phyloP scores from a whole-genome alignment of 2,888 invertebrate genomes.

The Nemurella pictetii region DNA sequence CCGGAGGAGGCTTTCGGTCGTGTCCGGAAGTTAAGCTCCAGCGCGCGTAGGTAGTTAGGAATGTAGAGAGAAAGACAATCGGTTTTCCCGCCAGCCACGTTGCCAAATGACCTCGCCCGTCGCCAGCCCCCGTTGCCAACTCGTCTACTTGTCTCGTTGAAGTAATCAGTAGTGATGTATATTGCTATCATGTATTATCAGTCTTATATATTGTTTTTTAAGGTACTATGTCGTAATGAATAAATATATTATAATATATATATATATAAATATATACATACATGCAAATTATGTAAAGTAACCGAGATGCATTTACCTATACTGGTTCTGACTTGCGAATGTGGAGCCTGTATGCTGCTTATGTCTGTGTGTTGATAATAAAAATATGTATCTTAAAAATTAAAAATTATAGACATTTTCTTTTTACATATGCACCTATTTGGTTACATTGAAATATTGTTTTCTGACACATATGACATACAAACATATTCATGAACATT shows the following conservation, averaged over 20 bases:
- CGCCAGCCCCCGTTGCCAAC: neutral
- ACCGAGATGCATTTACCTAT: neutral
- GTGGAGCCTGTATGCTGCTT: neutral
- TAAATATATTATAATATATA: neutral
- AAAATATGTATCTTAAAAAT: neutral
- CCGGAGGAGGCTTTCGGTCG: no score
- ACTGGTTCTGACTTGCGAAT: neutral
- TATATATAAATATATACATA: neutral
- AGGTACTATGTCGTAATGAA: neutral
- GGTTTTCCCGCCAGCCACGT: neutral
- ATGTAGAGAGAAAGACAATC: neutral
- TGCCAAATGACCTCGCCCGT: no score
- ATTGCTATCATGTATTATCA: neutral
- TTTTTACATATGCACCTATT: no score
- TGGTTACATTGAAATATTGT: no score
- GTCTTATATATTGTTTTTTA: neutral
- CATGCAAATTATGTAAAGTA: neutral
- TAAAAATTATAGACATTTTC: neutral
- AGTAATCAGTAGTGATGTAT: neutral
- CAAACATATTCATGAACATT: no score
- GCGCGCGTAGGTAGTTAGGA: no score
- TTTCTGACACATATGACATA: no score
- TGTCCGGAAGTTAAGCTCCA: no score
- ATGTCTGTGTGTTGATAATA: constrained; percentile 17
- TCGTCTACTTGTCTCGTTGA: neutral